Evolutionary conservation across 2,113 vertebrate genomes (phyloP).

Genomic region (Nerophis ophidion): DNA sequence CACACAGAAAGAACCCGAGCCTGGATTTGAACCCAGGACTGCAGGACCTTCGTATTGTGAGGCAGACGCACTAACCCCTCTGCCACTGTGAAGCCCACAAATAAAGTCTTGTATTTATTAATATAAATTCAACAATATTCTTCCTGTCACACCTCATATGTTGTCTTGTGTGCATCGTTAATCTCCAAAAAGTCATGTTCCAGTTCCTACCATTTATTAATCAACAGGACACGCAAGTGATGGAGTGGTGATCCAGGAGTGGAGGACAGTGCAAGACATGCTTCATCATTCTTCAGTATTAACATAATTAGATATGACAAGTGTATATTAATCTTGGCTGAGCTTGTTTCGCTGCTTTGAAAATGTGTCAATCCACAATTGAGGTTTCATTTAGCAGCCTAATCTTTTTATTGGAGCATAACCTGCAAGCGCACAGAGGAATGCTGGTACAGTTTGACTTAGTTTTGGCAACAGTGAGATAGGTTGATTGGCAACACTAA

Average conservation of each 20-base stretch:
- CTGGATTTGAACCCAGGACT: too few species aligned
- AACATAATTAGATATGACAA: slow-evolving; percentile 62
- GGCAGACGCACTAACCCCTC: too few species aligned
- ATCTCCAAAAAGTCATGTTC: slow-evolving; percentile 6
- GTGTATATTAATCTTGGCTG: slow-evolving; percentile 56
- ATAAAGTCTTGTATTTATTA: background rate
- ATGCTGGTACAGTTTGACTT: background rate
- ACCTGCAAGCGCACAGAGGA: slow-evolving; percentile 7
- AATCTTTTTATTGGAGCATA: slow-evolving; percentile 27
- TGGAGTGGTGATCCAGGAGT: slow-evolving; percentile 32
- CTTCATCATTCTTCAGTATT: slow-evolving; percentile 50
- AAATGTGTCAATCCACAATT: slow-evolving; percentile 47
- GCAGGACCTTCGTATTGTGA: too few species aligned
- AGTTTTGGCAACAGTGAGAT: too few species aligned
- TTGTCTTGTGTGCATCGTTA: slow-evolving; percentile 25
- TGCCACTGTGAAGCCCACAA: too few species aligned
- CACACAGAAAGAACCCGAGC: too few species aligned
- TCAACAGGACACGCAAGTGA: slow-evolving; percentile 29
- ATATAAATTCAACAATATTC: background rate
- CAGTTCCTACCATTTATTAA: slow-evolving; percentile 25
- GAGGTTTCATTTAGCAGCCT: slow-evolving; percentile 44
- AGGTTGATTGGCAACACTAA: too few species aligned
- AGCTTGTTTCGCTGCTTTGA: slow-evolving; percentile 35
- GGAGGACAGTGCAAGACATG: slow-evolving; percentile 38
- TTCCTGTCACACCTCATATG: background rate